phyloP scores from a whole-genome alignment of 2,888 invertebrate species.

The Saturnia japonica region DNA sequence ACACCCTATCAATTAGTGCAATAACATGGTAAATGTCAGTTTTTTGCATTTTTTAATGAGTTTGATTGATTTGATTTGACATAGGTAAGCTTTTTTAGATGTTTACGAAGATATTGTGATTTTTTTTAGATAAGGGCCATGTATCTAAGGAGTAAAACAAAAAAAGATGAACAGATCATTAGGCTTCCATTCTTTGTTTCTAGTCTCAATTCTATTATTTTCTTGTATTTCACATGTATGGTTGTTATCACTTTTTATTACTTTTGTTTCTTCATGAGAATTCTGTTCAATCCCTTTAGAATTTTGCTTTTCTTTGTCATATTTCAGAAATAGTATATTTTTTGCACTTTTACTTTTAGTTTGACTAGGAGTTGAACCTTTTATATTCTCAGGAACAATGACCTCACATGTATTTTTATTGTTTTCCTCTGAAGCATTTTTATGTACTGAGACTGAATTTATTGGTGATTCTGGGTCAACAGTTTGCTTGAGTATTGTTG shows the following conservation, averaged over 20 bases:
- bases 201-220: constrained; percentile 19
- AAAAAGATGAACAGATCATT: too few species aligned
- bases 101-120: neutral
- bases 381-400: neutral
- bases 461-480: constrained; percentile 4
- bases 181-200: constrained; percentile 50
- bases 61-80: too few species aligned
- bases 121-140: constrained; percentile 71
- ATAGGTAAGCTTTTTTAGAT: too few species aligned
- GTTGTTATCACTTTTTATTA: constrained; percentile 11
- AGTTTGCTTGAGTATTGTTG: constrained; percentile 29
- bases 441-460: constrained; percentile 8
- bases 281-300: neutral
- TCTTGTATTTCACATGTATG: constrained; percentile 9
- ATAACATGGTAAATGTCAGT: too few species aligned
- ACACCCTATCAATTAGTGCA: too few species aligned
- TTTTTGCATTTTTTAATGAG: too few species aligned
- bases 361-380: neutral
- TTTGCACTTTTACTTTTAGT: constrained; percentile 13
- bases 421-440: constrained; percentile 11
- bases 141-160: constrained; percentile 50
- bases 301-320: constrained; percentile 10
- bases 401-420: neutral
- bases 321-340: neutral
- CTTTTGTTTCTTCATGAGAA: constrained; percentile 23